Base-by-base conservation (phyloP, 2,888 invertebrate species). In the Gnatocerus cornutus region DNA sequence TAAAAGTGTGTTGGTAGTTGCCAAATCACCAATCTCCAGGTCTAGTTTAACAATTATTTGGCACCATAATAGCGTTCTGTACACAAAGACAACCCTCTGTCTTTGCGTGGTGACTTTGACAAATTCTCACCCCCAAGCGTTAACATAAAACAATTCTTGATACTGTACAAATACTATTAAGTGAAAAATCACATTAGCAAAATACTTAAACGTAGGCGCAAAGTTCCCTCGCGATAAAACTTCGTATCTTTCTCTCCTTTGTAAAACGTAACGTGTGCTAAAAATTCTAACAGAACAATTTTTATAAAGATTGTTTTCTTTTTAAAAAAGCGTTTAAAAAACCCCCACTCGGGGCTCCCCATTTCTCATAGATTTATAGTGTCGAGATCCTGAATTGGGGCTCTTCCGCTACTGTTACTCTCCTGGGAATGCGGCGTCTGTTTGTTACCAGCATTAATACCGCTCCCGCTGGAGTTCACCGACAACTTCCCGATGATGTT, bases 331-430 rank as follows among this genome's bases (percentile, higher is more conserved):
- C 74, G 48, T n/a, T 41, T 50, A 9, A 50, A 50, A 50, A 50
- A 6, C 48, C 45, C 45, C 59, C 16, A n/a, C 29, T 21, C 21
- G 14, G 39, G 55, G 39, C 16, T 33, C 33, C 33, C 52, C 33
- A 72, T 64, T 68, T 55, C 13, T 74, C 75, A 92, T 83, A 92
- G 87, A 86, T 92, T 91, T 76, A 91, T 90, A 52, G 92, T 91
- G 84, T 91, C 92, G 81, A 92, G 87, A 85, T 91, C 91, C 86
- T 92, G 92, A 78, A 89, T 90, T 73, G 92, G 92, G 68, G 92
- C 91, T 74, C 90, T 87, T 53, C 75, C 75, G 71, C 76, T 77
- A 48, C 69, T 74, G 27, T 46, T 59, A 9, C 59, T 59, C 16
- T 59, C 59, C 33, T 59, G 59, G 84, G 85, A 80, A 77, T 84